Evolutionary conservation across 2,797 vertebrate genomes (phyloP), one percentile per base, ranked within the genome.

Genomic region (Lepus townsendii): DNA sequence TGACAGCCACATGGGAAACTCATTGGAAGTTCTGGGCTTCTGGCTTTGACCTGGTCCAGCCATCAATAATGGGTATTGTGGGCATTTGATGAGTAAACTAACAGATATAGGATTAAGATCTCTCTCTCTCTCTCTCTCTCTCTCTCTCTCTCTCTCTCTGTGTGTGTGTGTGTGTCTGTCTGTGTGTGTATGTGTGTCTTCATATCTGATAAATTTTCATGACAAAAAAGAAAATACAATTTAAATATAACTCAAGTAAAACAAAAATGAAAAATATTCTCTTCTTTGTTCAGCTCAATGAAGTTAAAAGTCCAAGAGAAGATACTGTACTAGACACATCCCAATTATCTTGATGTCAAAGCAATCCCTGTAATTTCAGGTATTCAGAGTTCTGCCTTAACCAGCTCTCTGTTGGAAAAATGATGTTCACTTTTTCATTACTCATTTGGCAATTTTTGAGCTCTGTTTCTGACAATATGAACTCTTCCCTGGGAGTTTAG

Each of bases 271-370:
- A 86, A 57, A 57, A 0, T 79, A 50, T 75, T 20, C 1, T 88
- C 73, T 78, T 84, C 38, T 69, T 65, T 50, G 8, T 7, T 62
- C 84, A 87, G 13, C 1, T 78, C 27, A 78, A 7, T 90, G 47
- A 90, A 7, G 10, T 57, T 83, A 88, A 69, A 32, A 57, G 13
- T 83, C 71, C 82, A 24, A 90, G 63, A 87, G 30, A 63, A 82
- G 8, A 80, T 26, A 73, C 7, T 83, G 62, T 26, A 76, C 30
- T 14, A 38, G 63, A 76, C 17, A 76, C 4, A 52, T n/a, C 1
- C 12, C 69, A 83, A 86, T 71, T 88, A 72, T 60, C 65, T 73
- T 83, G 24, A 35, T 66, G 24, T 72, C 27, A 89, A 80, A 89
- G 20, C 19, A 90, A 73, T 52, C 20, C 50, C 6, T 84, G 2